Percentiles rank a stretch among this genome's conserved stretches.
Evolutionary conservation across 2,888 invertebrate species (phyloP).

Genomic region (Loripinus fragilis): DNA sequence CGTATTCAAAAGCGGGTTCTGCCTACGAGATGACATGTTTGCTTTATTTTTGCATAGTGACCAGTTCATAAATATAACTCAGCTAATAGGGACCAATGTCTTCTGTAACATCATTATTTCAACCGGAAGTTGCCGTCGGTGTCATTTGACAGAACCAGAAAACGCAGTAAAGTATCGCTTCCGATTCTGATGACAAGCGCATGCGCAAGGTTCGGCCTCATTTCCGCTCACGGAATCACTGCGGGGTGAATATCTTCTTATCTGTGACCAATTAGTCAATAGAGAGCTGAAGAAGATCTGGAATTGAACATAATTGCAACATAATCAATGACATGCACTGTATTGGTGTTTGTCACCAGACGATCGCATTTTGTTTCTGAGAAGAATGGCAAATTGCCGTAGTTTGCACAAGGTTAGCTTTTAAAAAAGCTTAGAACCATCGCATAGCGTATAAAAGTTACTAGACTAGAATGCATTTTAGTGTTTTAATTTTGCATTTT

Average conservation of each 20-base stretch:
- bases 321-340: background rate
- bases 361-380: background rate
- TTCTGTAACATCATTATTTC: background rate
- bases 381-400: no score
- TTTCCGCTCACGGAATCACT: constrained; percentile 24
- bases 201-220: constrained; percentile 8
- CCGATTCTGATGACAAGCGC: constrained; percentile 20
- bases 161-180: constrained; percentile 13
- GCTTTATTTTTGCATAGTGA: no score
- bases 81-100: no score
- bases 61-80: no score
- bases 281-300: background rate
- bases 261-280: background rate
- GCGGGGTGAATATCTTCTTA: background rate
- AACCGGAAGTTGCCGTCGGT: constrained; percentile 11
- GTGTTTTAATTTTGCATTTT: no score
- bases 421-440: no score
- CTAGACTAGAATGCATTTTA: no score
- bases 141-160: constrained; percentile 13
- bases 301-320: background rate
- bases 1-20: no score
- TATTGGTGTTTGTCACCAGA: background rate
- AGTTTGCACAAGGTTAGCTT: no score
- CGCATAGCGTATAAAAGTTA: no score
- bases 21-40: no score